A percentile compares a stretch with the other conserved stretches of the same genome.
These are phyloP conservation scores for Proctacanthus coquilletti DNA, from an alignment of 1,140 invertebrate species.

Conservation along the genomic window DNA sequence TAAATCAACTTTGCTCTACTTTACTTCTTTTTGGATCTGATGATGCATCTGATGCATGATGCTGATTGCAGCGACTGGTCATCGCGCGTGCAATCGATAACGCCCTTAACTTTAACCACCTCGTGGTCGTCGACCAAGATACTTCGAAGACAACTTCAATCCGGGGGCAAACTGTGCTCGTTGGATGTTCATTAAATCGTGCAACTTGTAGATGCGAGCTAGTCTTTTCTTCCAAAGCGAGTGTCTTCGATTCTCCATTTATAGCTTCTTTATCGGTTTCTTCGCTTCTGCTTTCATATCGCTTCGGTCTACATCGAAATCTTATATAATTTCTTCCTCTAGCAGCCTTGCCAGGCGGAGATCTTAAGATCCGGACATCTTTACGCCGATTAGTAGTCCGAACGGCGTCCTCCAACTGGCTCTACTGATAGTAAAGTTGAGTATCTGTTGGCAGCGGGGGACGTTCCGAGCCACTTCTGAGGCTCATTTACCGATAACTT, in stretches of 20 bases:
- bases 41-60: too few relatives aligned
- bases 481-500: conserved; percentile 18
- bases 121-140: too few relatives aligned
- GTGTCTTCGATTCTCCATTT: conserved; percentile 18
- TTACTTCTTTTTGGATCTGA: too few relatives aligned
- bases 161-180: conserved; percentile 22
- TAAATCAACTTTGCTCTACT: too few relatives aligned
- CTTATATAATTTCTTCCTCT: conserved; percentile 16
- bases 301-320: conserved; percentile 9
- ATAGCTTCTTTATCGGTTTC: conserved; percentile 17
- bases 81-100: too few relatives aligned
- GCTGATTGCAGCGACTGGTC: too few relatives aligned
- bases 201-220: conserved; percentile 14
- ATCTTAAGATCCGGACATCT: conserved; percentile 17
- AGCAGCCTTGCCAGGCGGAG: conserved; percentile 11
- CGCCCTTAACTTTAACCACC: too few relatives aligned
- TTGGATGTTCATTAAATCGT: conserved; percentile 26
- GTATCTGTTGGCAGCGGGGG: conserved; percentile 11
- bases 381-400: conserved; percentile 17
- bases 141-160: conserved; percentile 19
- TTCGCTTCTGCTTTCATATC: conserved; percentile 9
- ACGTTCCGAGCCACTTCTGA: conserved; percentile 18
- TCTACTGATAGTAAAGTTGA: conserved; percentile 22
- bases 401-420: conserved; percentile 21
- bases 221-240: conserved; percentile 18